These are phyloP conservation scores for Acronicta leporina DNA, from an alignment of 2,888 invertebrate species.

Conservation along the genomic window DNA sequence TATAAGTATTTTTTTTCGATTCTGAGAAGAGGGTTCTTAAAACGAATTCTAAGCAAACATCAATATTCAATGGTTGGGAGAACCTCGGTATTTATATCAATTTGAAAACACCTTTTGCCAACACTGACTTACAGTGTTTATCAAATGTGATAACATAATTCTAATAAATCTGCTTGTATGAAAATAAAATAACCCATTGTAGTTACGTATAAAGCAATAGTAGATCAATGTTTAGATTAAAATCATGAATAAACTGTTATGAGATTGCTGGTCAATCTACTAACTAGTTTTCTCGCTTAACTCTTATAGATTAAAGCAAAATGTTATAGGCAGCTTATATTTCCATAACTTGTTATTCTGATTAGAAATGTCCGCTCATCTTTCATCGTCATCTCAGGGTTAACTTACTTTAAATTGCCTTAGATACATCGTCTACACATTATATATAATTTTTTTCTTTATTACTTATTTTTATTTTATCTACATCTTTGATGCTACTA, in stretches of 20 bases:
- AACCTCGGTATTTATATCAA: not conserved
- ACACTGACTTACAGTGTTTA: not conserved
- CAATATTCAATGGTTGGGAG: no score
- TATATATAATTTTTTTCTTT: no score
- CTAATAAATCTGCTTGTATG: conserved; percentile 3
- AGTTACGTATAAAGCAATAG: conserved; percentile 6
- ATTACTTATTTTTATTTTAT: no score
- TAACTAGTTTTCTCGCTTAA: conserved; percentile 29
- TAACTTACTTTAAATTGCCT: no score
- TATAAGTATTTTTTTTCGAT: no score
- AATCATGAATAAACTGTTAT: conserved; percentile 37
- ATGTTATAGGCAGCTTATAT: conserved; percentile 14
- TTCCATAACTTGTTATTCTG: conserved; percentile 23
- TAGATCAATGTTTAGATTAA: conserved; percentile 23
- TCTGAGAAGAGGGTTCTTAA: no score
- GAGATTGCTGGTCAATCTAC: conserved; percentile 24
- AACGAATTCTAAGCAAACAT: no score
- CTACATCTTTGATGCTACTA: no score
- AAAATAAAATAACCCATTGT: conserved; percentile 8
- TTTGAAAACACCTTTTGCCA: not conserved
- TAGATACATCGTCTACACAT: no score
- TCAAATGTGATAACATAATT: conserved; percentile 1
- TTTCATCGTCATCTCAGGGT: not conserved
- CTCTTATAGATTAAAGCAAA: conserved; percentile 9
- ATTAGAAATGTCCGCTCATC: not conserved